Conservation (phyloP, 2,888 invertebrate genomes). For the Stenoptilia bipunctidactyla region DNA sequence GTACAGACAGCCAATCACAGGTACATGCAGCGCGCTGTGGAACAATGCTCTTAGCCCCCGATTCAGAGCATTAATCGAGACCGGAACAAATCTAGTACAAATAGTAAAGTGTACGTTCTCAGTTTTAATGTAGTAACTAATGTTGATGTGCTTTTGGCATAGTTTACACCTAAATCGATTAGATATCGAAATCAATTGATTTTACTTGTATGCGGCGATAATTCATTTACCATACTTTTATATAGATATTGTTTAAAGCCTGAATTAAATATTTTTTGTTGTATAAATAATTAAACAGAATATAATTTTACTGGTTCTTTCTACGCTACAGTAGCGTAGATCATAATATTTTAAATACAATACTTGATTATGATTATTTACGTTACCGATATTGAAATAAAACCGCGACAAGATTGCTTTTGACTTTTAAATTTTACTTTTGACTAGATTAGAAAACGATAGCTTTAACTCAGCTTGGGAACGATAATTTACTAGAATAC, state of each 20-base stretch:
- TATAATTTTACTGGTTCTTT: no score
- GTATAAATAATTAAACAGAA: no score
- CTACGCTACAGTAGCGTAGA: no score
- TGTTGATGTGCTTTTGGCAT: conserved; percentile 35
- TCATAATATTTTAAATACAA: no score
- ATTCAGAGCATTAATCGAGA: conserved; percentile 7
- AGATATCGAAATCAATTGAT: conserved; percentile 61
- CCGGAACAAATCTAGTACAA: conserved; percentile 57
- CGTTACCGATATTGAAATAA: no score
- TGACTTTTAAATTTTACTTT: no score
- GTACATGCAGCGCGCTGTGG: conserved; percentile 6
- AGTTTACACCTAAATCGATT: conserved; percentile 66
- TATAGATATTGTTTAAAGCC: conserved; percentile 25
- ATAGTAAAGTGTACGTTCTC: conserved; percentile 42
- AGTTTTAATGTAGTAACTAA: conserved; percentile 26
- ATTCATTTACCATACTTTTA: conserved; percentile 48
- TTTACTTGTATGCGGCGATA: conserved; percentile 43
- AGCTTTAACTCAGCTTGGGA: no score
- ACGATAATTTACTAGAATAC: no score
- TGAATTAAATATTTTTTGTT: no score
- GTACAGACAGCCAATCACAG: conserved; percentile 4
- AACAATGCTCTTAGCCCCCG: conserved; percentile 10
- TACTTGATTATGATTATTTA: no score
- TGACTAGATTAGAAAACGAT: no score
- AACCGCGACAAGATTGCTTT: no score